phyloP scores from a whole-genome alignment of 2,888 invertebrate species.

The Oxyscelio sp. region DNA sequence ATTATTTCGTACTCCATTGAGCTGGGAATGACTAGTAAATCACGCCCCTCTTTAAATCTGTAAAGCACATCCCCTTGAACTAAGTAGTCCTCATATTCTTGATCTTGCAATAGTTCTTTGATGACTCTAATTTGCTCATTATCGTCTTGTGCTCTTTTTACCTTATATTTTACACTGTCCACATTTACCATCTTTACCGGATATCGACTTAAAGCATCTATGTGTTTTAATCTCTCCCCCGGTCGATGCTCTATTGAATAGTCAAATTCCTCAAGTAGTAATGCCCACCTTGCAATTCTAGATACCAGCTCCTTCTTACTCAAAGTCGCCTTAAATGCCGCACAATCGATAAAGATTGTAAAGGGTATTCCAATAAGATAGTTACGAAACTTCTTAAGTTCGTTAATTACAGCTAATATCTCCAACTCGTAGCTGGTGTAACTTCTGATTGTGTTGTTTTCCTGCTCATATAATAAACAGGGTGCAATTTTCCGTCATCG shows the following conservation, averaged over 20 bases:
- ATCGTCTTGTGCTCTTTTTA: slow-evolving; percentile 43
- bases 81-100: slow-evolving; percentile 51
- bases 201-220: slow-evolving; percentile 52
- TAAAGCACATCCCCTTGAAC: slow-evolving; percentile 8
- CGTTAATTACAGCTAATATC: slow-evolving; percentile 74
- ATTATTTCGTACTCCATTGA: slow-evolving; percentile 49
- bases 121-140: slow-evolving; percentile 25
- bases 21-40: slow-evolving; percentile 40
- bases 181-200: slow-evolving; percentile 7
- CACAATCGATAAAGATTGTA: slow-evolving; percentile 62
- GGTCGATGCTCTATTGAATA: slow-evolving; percentile 46
- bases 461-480: slow-evolving; percentile 59
- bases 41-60: slow-evolving; percentile 42
- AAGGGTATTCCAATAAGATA: slow-evolving; percentile 58
- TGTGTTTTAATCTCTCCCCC: slow-evolving; percentile 48
- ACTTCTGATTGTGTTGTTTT: slow-evolving; percentile 70
- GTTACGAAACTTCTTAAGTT: slow-evolving; percentile 64
- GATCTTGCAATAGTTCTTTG: slow-evolving; percentile 25
- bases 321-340: slow-evolving; percentile 60
- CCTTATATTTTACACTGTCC: background rate
- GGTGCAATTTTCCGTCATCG: slow-evolving; percentile 54
- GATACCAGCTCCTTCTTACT: slow-evolving; percentile 45
- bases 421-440: slow-evolving; percentile 78
- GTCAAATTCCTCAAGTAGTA: slow-evolving; percentile 45
- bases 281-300: slow-evolving; percentile 53